Evolutionary conservation across 1,140 invertebrate genomes (phyloP).

Genomic region (Grapholita molesta): DNA sequence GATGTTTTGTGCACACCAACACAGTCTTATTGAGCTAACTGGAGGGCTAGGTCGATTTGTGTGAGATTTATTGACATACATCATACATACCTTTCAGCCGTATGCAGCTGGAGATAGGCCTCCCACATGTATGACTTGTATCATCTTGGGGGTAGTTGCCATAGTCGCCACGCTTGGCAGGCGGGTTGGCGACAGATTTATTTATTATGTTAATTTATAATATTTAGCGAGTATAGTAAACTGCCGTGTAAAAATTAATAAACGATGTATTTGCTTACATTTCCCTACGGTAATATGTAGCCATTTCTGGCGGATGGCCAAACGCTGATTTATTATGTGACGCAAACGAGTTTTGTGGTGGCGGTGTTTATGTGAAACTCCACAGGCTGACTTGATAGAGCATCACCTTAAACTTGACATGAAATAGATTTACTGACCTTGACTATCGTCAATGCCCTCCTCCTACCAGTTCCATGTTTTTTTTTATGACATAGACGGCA

Average conservation of each 20-base stretch:
- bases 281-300: conserved; percentile 7
- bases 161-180: too few species aligned
- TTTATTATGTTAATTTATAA: neutral
- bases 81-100: too few species aligned
- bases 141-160: too few species aligned
- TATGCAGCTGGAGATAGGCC: too few species aligned
- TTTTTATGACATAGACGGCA: too few species aligned
- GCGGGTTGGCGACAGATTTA: too few species aligned
- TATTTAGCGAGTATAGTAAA: neutral
- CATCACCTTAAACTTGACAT: neutral
- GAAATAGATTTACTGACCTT: neutral
- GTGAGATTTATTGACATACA: too few species aligned
- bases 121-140: too few species aligned
- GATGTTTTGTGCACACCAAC: too few species aligned
- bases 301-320: conserved; percentile 35
- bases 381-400: neutral
- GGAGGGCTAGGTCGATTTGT: too few species aligned
- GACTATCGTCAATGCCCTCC: too few species aligned
- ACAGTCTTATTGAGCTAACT: too few species aligned
- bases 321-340: conserved; percentile 41
- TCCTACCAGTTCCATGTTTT: neutral
- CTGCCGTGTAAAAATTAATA: neutral
- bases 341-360: conserved; percentile 25
- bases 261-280: conserved; percentile 1
- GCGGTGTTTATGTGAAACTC: conserved; percentile 25